Base-by-base conservation (phyloP, 2,113 vertebrate genomes). In the Arenaria interpres region DNA sequence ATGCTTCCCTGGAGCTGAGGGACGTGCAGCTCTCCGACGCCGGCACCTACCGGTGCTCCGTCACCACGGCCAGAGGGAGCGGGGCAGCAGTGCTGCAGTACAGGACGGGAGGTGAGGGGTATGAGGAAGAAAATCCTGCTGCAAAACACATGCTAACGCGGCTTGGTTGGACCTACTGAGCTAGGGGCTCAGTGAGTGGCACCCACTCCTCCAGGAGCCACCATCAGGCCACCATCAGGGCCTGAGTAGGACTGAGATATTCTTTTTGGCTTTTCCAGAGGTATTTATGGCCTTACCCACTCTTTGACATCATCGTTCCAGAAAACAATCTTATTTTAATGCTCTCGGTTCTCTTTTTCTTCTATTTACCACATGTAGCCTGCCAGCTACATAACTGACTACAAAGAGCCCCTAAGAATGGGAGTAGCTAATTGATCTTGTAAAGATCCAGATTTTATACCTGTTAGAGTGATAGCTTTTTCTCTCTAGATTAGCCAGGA, bases 31-130 rank as follows among this genome's bases (percentile, higher is more conserved):
- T 98, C 41, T 87, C 86, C 0, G 97, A 98, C 4, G 97, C 98
- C 0, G 97, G 98, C 62, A 97, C 84, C 37, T 98, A 98, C 80
- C 67, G 12, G 14, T 98, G 98, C 89, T 94, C 95, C 0, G 89
- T 98, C 92, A 90, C 81, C 92, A 98, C 97, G 1, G 96, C 97
- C 35, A 97, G 96, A 71, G 98, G 98, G 72, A 98, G 93, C 0
- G 97, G 97, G 20, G 89, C 35, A 5, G 97, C 97, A 0, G 78
- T 90, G 77, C 95, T 98, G 35, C 88, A 1, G 15, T 98, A 98
- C 85, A 98, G 95, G 88, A 98, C 97, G 1, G 98, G 98, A 98
- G 98, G 97, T 98, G 80, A 98, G 97, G 24, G 28, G 5, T 21
- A 23, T 0, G 2, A 39, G n/a, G 39, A 62, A 27, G 39, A 77